A percentile compares a stretch with the other conserved stretches of the same genome.
Conservation (phyloP, 2,113 vertebrate genomes). For the Ciconia maguari region DNA sequence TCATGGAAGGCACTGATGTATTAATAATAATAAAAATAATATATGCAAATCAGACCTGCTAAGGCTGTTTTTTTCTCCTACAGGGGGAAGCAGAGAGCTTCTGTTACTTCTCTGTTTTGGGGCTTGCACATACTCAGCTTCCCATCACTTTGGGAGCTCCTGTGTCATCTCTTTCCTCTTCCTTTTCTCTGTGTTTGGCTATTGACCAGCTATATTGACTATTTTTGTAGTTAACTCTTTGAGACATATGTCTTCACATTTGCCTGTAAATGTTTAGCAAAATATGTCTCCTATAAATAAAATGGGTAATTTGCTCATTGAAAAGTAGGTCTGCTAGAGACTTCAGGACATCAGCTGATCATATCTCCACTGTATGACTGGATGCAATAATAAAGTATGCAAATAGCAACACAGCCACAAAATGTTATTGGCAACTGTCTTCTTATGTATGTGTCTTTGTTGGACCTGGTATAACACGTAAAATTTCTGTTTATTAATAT, state of each 20-base stretch:
- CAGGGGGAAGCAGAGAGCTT: constrained; percentile 46
- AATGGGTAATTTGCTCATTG: background rate
- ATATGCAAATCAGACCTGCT: background rate
- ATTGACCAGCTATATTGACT: background rate
- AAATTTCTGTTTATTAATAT: background rate
- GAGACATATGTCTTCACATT: background rate
- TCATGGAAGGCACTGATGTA: background rate
- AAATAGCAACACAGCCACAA: background rate
- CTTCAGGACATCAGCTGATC: background rate
- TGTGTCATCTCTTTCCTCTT: background rate
- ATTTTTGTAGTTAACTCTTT: constrained; percentile 6
- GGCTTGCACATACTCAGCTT: background rate
- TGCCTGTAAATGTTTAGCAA: background rate
- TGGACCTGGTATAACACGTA: background rate
- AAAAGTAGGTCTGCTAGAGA: background rate
- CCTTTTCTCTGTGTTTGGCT: background rate
- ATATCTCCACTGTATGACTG: background rate
- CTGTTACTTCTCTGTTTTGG: background rate
- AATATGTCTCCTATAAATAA: background rate
- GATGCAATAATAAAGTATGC: background rate
- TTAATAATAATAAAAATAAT: constrained; percentile 5
- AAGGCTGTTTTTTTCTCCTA: background rate
- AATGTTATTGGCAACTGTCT: background rate
- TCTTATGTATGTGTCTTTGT: background rate
- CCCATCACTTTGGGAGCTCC: background rate